Base-by-base conservation (phyloP, 2,797 vertebrate species). In the Lacerta viridis region DNA sequence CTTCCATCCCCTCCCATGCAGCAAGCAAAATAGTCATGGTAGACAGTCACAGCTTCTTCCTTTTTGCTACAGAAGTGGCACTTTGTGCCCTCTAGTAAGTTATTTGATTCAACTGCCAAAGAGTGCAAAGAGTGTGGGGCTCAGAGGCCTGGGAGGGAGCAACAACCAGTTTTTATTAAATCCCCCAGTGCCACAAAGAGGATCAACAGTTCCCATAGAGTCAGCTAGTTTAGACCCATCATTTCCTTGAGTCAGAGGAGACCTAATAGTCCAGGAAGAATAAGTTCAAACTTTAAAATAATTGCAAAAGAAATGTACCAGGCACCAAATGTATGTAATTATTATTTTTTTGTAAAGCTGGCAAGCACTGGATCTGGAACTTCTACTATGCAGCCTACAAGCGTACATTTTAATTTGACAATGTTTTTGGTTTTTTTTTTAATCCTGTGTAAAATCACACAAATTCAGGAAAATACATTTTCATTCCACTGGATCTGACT, bases 11-110 rank as follows among this genome's bases (percentile, higher is more conserved):
- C 61, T 79, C 83, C 75, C 74, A 2, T 7, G 71, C 90, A 77
- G 33, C 92, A 80, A 64, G 55, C 88, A 43, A 78, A 3, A 13
- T 13, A 72, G 87, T 77, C 46, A 0, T 25, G 84, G 85, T 84
- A 90, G 87, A 92, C 91, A 91, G 90, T 89, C 92, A 36, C 39
- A 75, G n/a, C 75, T 75, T 41, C 59, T 59, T 75, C 41, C 59
- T 39, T 80, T n/a, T 85, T 66, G 71, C 78, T 80, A 80, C 17
- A 36, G n/a, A 66, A 64, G 25, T 5, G 43, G 17, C 2, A 66
- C 27, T 8, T 64, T 29, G 20, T 25, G 83, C 43, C 79, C 33
- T 74, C 59, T 74, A 64, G 9, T 41, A 13, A 81, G 43, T 39
- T 68, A n/a, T 61, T 71, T 7, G 41, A 59, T 41, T 23, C 39